Percentiles rank a stretch among this genome's conserved stretches.
These are phyloP conservation scores for Caiman crocodilus DNA, from an alignment of 2,797 vertebrate species.

Conservation along the genomic window DNA sequence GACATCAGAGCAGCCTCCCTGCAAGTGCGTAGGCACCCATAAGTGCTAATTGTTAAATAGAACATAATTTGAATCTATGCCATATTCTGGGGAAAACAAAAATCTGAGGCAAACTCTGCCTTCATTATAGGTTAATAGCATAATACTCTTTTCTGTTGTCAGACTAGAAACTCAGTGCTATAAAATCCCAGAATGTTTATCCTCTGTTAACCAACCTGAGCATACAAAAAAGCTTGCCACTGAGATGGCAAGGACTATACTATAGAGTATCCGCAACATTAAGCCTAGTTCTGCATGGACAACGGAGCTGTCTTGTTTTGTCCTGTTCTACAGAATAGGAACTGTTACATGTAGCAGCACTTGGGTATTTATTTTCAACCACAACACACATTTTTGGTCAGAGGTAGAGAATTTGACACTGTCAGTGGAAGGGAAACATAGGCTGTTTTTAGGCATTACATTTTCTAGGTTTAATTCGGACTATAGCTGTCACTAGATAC, in stretches of 20 bases:
- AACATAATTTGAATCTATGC: conserved; percentile 21
- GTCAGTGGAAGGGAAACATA: not conserved
- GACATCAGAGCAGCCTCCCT: too few relatives aligned
- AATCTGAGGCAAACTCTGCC: not conserved
- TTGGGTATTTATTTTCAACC: conserved; percentile 17
- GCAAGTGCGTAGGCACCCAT: not conserved
- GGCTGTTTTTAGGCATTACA: too few relatives aligned
- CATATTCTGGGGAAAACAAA: conserved; percentile 4
- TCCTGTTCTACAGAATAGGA: not conserved
- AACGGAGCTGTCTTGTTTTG: not conserved
- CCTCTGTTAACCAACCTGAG: conserved; percentile 34
- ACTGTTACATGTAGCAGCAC: not conserved
- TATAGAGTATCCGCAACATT: not conserved
- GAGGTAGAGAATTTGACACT: not conserved
- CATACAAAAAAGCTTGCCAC: conserved; percentile 25
- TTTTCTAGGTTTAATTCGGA: too few relatives aligned
- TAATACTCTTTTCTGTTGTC: not conserved
- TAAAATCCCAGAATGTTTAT: not conserved
- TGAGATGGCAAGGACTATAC: not conserved
- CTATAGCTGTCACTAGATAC: too few relatives aligned
- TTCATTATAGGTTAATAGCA: conserved; percentile 30
- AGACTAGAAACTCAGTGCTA: not conserved
- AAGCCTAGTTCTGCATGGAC: not conserved
- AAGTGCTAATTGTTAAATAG: conserved; percentile 47
- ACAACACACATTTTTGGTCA: not conserved